These are phyloP conservation scores for Eulemur mongoz DNA, from an alignment of 2,797 vertebrate genomes.

Conservation along the genomic window DNA sequence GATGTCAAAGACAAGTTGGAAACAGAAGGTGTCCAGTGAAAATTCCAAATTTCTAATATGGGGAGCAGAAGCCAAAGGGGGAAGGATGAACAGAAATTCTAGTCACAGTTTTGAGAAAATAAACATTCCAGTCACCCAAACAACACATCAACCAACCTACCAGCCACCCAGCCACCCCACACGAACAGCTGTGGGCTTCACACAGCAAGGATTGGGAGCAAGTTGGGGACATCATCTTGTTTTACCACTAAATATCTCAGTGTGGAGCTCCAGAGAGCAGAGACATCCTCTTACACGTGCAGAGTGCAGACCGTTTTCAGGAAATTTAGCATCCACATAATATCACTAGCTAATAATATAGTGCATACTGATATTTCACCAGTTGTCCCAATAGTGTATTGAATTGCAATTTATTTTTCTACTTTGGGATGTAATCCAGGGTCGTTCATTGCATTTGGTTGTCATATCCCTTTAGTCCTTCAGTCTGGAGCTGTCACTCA, in stretches of 20 bases:
- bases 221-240: not conserved
- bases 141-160: not conserved
- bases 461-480: not conserved
- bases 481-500: not conserved
- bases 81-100: not conserved
- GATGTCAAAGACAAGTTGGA: not conserved
- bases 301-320: no score
- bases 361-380: accelerated
- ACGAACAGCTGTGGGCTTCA: not conserved
- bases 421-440: not conserved
- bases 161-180: not conserved
- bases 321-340: accelerated
- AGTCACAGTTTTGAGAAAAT: not conserved
- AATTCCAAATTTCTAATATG: not conserved
- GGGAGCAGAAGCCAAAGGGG: not conserved
- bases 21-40: not conserved
- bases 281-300: not conserved
- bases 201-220: not conserved
- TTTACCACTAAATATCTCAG: not conserved
- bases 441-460: accelerated
- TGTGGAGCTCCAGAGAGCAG: not conserved
- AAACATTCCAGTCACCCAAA: not conserved
- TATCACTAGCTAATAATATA: accelerated
- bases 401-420: not conserved
- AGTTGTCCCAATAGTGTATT: no score